Conservation (phyloP, 2,797 vertebrate species). For the Squalus acanthias region DNA sequence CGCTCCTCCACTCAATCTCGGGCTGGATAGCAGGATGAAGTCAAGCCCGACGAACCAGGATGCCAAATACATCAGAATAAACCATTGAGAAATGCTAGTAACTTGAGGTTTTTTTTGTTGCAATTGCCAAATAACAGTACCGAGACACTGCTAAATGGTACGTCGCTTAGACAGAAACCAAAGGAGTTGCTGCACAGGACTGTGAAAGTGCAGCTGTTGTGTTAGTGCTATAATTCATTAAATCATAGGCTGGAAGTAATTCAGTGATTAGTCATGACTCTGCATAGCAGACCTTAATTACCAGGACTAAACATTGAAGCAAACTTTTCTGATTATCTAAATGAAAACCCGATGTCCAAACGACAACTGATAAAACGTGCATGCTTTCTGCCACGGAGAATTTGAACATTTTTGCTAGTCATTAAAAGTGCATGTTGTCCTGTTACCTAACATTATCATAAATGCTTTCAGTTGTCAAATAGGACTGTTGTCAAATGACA, state of each 20-base stretch:
- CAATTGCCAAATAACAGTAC: not conserved
- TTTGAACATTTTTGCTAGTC: not conserved
- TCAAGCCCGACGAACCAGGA: not conserved
- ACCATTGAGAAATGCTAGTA: not conserved
- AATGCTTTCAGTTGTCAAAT: not conserved
- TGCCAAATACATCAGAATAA: not conserved
- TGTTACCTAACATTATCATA: not conserved
- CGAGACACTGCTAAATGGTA: not conserved
- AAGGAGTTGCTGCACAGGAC: not conserved
- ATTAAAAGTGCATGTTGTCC: not conserved
- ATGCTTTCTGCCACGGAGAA: not conserved
- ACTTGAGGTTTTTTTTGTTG: not conserved
- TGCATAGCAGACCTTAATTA: conserved; percentile 14
- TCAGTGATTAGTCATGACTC: conserved; percentile 23
- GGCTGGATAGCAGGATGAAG: not conserved
- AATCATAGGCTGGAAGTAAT: conserved; percentile 1
- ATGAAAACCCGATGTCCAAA: not conserved
- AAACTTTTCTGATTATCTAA: not conserved
- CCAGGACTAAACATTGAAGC: not conserved
- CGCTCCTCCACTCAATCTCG: not conserved
- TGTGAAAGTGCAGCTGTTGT: not conserved
- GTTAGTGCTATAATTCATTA: conserved; percentile 25
- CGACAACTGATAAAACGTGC: not conserved
- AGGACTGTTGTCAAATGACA: not conserved
- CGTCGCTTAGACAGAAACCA: not conserved